phyloP scores from a whole-genome alignment of 2,113 vertebrate genomes.

The Phrynosoma platyrhinos region DNA sequence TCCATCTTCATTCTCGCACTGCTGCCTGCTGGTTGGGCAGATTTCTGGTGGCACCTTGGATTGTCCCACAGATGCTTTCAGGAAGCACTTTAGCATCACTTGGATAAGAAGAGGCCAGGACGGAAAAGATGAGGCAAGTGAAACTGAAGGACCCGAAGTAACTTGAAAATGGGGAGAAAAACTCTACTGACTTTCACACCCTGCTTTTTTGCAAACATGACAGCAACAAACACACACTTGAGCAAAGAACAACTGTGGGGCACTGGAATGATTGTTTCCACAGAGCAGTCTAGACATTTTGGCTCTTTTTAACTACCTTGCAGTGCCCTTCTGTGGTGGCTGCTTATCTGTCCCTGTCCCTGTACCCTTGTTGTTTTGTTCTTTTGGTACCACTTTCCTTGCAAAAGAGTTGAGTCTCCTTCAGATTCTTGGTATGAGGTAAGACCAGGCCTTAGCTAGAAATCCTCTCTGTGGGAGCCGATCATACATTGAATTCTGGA shows the following conservation, averaged over 20 bases:
- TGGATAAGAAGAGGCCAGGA: not conserved
- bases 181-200: not conserved
- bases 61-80: no score
- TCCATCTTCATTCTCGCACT: constrained; percentile 8
- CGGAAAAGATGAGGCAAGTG: no score
- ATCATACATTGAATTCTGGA: not conserved
- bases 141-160: not conserved
- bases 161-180: not conserved
- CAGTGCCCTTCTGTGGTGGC: not conserved
- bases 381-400: not conserved
- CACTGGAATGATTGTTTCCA: not conserved
- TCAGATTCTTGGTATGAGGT: not conserved
- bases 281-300: not conserved
- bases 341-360: not conserved
- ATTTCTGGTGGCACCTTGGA: not conserved
- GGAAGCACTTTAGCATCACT: constrained; percentile 22
- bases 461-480: not conserved
- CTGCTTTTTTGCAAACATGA: constrained; percentile 22
- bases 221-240: not conserved
- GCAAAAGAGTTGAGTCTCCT: not conserved
- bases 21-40: constrained; percentile 42
- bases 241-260: not conserved
- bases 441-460: not conserved
- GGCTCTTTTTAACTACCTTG: not conserved
- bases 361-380: not conserved